A percentile compares a stretch with the other conserved stretches of the same genome.
Conservation (phyloP, 2,888 invertebrate species). For the Latrodectus hesperus region DNA sequence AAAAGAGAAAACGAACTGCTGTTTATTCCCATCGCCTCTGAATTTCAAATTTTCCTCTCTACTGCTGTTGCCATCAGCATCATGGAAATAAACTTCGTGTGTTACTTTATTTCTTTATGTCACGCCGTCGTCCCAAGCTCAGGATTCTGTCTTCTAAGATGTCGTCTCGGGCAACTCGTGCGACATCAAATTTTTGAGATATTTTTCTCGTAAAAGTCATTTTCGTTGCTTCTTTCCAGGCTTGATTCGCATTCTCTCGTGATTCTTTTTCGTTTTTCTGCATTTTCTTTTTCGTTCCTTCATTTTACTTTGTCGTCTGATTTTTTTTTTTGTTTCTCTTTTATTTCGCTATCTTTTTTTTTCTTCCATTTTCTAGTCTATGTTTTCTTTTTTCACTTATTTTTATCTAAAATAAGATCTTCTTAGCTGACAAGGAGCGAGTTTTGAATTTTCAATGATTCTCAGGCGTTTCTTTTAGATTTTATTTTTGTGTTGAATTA, state of each 20-base stretch:
- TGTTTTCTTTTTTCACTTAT: too few relatives aligned
- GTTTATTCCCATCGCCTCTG: conserved; percentile 10
- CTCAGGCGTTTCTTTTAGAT: too few relatives aligned
- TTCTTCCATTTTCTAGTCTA: too few relatives aligned
- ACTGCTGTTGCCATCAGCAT: conserved; percentile 1
- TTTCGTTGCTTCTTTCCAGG: background rate
- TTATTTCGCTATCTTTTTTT: too few relatives aligned
- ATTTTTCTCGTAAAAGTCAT: conserved; percentile 5
- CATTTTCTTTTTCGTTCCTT: too few relatives aligned
- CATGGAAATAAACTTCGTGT: conserved; percentile 36
- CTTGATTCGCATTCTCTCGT: background rate
- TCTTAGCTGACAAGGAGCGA: too few relatives aligned
- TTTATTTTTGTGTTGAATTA: too few relatives aligned
- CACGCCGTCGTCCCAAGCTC: background rate
- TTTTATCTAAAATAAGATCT: too few relatives aligned
- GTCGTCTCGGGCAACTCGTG: conserved; percentile 1
- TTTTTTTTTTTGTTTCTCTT: too few relatives aligned
- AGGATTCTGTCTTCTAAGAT: background rate
- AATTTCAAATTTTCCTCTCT: conserved; percentile 24
- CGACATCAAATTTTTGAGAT: conserved; percentile 1
- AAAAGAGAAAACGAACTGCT: conserved; percentile 2
- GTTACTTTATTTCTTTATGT: background rate
- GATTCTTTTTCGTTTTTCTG: background rate
- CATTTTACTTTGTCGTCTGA: too few relatives aligned
- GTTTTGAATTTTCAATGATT: too few relatives aligned